Percentiles rank a stretch among this genome's conserved stretches.
These are phyloP conservation scores for Drosophila azteca DNA, from an alignment of 1,140 invertebrate species.

Conservation along the genomic window DNA sequence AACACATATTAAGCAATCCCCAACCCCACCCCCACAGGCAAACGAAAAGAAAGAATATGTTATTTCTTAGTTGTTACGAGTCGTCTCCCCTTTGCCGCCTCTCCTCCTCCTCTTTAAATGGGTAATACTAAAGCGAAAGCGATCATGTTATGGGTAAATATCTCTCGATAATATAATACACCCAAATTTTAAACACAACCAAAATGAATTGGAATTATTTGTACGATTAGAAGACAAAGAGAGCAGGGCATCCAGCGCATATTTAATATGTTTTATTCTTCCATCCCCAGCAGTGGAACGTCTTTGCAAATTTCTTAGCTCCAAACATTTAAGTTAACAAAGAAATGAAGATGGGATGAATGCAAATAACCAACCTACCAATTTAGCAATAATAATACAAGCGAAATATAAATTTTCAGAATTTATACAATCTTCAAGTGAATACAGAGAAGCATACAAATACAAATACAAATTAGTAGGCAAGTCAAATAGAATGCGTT, in stretches of 20 bases:
- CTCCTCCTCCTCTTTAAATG: slow-evolving; percentile 22
- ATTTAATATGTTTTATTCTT: slow-evolving; percentile 69
- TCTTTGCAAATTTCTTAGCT: slow-evolving; percentile 3
- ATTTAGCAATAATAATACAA: slow-evolving; percentile 69
- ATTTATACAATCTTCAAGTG: slow-evolving; percentile 72
- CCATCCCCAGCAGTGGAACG: slow-evolving; percentile 8
- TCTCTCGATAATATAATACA: slow-evolving; percentile 54
- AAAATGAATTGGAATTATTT: slow-evolving; percentile 59
- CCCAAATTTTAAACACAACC: slow-evolving; percentile 57
- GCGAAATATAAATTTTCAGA: slow-evolving; percentile 68
- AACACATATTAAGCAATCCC: slow-evolving; percentile 32
- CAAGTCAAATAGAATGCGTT: slow-evolving; percentile 66
- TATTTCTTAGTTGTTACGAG: slow-evolving; percentile 68
- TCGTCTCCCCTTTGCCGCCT: slow-evolving; percentile 37
- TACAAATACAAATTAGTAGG: slow-evolving; percentile 66
- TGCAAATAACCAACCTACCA: slow-evolving; percentile 76
- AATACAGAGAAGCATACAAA: slow-evolving; percentile 52
- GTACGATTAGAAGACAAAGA: slow-evolving; percentile 40
- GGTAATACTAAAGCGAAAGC: slow-evolving; percentile 29
- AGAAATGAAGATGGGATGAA: slow-evolving; percentile 51
- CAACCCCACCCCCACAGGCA: slow-evolving; percentile 5
- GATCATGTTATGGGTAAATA: slow-evolving; percentile 50
- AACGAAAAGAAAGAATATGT: slow-evolving; percentile 36
- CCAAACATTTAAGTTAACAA: slow-evolving; percentile 48
- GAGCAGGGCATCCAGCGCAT: slow-evolving; percentile 40